Percentiles rank a stretch among this genome's conserved stretches.
Conservation (phyloP, 2,113 vertebrate species). For the Erpornis zantholeuca region DNA sequence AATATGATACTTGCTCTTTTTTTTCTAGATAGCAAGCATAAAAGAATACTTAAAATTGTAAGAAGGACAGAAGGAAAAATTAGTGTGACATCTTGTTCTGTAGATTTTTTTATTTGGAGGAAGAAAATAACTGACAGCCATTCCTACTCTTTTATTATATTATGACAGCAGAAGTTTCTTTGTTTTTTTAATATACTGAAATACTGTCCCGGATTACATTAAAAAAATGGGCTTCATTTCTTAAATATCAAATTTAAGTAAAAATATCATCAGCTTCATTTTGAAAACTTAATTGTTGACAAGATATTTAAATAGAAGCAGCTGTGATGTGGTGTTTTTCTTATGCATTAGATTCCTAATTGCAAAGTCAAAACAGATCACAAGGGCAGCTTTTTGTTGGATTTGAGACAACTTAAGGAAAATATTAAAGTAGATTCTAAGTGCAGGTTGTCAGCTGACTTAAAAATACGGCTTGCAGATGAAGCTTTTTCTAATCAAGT, state of each 20-base stretch:
- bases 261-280: neutral
- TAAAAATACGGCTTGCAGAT: neutral
- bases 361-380: slow-evolving; percentile 18
- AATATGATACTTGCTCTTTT: neutral
- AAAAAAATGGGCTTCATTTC: neutral
- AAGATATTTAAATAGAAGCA: neutral
- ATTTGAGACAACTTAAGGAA: neutral
- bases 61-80: neutral
- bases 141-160: neutral
- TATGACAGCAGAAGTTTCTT: neutral
- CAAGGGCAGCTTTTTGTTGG: neutral
- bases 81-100: neutral
- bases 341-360: neutral
- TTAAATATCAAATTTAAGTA: neutral
- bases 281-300: neutral
- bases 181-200: neutral
- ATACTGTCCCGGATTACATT: neutral
- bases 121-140: neutral
- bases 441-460: neutral
- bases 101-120: neutral
- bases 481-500: neutral
- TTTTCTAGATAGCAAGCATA: neutral
- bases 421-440: neutral
- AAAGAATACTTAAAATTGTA: neutral
- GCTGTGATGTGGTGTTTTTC: neutral